These are phyloP conservation scores for Champsocephalus esox DNA, from an alignment of 2,797 vertebrate genomes.

Conservation along the genomic window DNA sequence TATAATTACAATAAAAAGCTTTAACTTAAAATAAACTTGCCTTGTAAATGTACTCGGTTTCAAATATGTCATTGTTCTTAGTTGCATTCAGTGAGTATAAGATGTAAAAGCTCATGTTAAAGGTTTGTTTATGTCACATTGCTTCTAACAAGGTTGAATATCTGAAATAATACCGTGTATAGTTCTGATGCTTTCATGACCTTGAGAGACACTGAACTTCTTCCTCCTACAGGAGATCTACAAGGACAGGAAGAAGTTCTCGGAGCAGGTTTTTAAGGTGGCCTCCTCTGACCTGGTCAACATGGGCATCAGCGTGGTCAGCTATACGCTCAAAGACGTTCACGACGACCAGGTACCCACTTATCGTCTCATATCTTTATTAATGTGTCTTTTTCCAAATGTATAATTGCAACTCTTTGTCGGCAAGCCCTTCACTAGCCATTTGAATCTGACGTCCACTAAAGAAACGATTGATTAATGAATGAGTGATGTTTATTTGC, in stretches of 20 bases:
- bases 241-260: slow-evolving; percentile 96
- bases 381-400: too few relatives aligned
- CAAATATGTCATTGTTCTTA: too few relatives aligned
- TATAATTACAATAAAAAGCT: too few relatives aligned
- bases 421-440: too few relatives aligned
- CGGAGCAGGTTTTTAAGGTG: slow-evolving; percentile 94
- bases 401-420: too few relatives aligned
- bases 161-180: neutral
- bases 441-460: too few relatives aligned
- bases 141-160: neutral
- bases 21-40: too few relatives aligned
- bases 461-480: too few relatives aligned
- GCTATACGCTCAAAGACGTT: slow-evolving; percentile 95
- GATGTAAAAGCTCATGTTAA: neutral
- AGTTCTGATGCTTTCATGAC: neutral
- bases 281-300: slow-evolving; percentile 94
- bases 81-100: neutral
- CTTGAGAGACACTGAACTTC: neutral
- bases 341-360: slow-evolving; percentile 91
- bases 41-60: neutral
- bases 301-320: slow-evolving; percentile 96
- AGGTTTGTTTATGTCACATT: neutral
- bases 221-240: slow-evolving; percentile 89
- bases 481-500: neutral
- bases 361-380: neutral